These are phyloP conservation scores for Phragmatobia fuliginosa DNA, from an alignment of 2,888 invertebrate genomes.

Conservation along the genomic window DNA sequence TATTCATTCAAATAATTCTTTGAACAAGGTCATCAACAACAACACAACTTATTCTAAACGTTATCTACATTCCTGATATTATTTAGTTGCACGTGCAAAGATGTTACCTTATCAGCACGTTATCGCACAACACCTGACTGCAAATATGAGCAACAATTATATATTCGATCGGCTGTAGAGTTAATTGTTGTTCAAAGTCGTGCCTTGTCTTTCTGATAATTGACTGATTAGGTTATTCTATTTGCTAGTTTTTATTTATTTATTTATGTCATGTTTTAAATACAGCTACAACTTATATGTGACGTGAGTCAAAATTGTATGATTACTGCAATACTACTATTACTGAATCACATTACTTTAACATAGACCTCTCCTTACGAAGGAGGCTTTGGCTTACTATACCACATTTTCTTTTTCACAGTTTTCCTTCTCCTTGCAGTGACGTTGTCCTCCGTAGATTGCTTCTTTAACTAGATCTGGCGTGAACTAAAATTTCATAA, in stretches of 20 bases:
- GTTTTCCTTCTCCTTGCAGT: too few relatives aligned
- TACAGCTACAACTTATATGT: too few relatives aligned
- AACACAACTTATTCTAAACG: neutral
- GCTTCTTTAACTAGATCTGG: too few relatives aligned
- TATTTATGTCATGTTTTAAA: too few relatives aligned
- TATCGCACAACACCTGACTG: slow-evolving; percentile 1
- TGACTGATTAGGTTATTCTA: neutral
- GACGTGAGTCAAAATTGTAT: neutral
- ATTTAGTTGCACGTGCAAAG: slow-evolving; percentile 6
- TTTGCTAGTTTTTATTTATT: neutral
- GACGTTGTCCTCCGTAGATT: too few relatives aligned
- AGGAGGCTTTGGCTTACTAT: too few relatives aligned
- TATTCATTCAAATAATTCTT: slow-evolving; percentile 1
- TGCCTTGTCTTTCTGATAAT: neutral
- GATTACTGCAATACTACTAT: too few relatives aligned
- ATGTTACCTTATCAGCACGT: slow-evolving; percentile 3
- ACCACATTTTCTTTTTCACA: too few relatives aligned
- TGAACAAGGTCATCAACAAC: neutral
- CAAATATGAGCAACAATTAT: neutral
- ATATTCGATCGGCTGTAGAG: neutral
- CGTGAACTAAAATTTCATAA: too few relatives aligned
- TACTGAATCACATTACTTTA: too few relatives aligned
- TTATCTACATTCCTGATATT: slow-evolving; percentile 6
- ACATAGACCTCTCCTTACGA: too few relatives aligned
- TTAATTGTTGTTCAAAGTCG: neutral